These are phyloP conservation scores for Pelodiscus sinensis DNA, from an alignment of 2,113 vertebrate species.

Conservation along the genomic window DNA sequence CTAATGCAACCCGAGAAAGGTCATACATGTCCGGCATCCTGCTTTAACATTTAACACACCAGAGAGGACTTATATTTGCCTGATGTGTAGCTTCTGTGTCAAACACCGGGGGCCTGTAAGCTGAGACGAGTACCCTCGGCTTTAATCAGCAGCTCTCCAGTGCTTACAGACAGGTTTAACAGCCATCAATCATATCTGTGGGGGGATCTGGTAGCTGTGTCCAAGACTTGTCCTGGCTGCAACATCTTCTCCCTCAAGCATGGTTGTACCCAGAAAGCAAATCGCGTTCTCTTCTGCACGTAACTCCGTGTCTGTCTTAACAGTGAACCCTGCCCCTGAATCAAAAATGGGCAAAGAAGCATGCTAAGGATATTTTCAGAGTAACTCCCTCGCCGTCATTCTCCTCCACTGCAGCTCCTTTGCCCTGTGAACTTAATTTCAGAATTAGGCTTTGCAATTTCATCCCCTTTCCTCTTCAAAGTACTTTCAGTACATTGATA, in stretches of 20 bases:
- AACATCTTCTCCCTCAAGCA: fast-evolving
- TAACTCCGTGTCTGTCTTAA: neutral
- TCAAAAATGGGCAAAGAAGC: neutral
- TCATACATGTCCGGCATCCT: neutral
- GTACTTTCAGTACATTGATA: neutral
- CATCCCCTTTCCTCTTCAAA: neutral
- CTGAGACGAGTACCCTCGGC: slow-evolving; percentile 37
- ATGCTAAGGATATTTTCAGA: neutral
- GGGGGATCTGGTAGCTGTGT: neutral
- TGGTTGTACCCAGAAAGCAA: neutral
- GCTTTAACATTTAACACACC: neutral
- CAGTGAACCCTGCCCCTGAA: neutral
- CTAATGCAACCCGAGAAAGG: neutral
- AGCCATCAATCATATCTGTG: neutral
- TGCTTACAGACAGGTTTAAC: neutral
- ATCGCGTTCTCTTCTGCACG: neutral
- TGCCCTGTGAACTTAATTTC: neutral
- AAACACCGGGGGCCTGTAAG: slow-evolving; percentile 2
- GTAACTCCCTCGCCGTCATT: neutral
- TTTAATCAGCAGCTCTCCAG: slow-evolving; percentile 29
- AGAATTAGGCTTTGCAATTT: neutral
- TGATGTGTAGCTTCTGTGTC: too few relatives aligned
- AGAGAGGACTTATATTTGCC: too few relatives aligned
- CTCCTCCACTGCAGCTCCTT: neutral
- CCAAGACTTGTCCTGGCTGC: neutral